Base-by-base conservation (phyloP, 37 sponge, comb jelly and placozoan genomes). In the Beroe ovata region DNA sequence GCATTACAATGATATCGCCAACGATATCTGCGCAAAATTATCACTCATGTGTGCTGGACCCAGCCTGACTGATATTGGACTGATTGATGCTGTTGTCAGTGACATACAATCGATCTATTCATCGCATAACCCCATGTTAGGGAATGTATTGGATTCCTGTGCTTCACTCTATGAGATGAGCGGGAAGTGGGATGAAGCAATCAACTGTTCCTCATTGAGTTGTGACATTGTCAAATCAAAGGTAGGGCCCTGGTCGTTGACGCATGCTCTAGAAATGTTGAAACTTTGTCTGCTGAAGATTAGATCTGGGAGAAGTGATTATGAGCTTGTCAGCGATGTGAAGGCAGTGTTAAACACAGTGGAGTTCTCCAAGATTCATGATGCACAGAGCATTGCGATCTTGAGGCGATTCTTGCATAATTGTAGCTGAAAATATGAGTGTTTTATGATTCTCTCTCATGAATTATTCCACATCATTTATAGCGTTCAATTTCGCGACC, bases 71-170 rank as follows among this genome's bases (percentile, higher is more conserved):
- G 36, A 32, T 32, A 16, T 66, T 66, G 35, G 34, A 14, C 14
- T 33, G 29, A 30, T 66, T 18, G 36, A 66, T 33, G 36, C 32
- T 6, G 8, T 66, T 14, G 32, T 66, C 33, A 30, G 30, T 19
- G 69, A 66, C 1, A 30, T 30, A 4, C 11, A 6, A 6, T 30
- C 25, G 2, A 14, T 66, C 16, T 66, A 66, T 66, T 33, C 4
- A 14, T 66, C 69, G 8, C 36, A 66, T 18, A 66, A 18, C 16
- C 36, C 30, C 11, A 66, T 33, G 36, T 32, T 66, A 18, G 69
- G 69, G 0, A 66, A 66, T 66, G 34, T 66, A 1, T 34, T 66
- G 69, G 69, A 66, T 66, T 29, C 69, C 34, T 66, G 69, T 30
- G 69, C 69, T 29, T 32, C 36, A 32, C 30, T 66, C 34, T 66